These are phyloP conservation scores for Caretta caretta DNA, from an alignment of 2,113 vertebrate species.

Conservation along the genomic window DNA sequence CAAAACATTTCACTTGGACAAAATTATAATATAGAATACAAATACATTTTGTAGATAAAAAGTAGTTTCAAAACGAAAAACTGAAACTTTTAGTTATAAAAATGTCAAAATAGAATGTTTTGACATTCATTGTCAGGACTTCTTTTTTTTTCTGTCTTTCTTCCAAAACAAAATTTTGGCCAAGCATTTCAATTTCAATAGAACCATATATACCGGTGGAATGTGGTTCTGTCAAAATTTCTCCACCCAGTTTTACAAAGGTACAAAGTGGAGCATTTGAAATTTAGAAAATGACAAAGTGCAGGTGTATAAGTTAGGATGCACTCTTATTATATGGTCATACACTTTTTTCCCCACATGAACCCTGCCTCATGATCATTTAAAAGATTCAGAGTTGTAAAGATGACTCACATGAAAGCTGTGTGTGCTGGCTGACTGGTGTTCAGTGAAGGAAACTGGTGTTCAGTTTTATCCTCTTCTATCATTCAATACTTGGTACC, in stretches of 20 bases:
- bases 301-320: background rate
- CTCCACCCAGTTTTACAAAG: background rate
- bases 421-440: background rate
- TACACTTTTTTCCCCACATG: background rate
- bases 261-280: background rate
- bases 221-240: background rate
- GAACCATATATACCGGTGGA: background rate
- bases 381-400: background rate
- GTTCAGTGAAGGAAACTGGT: background rate
- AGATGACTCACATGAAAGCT: background rate
- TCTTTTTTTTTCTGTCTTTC: background rate
- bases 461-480: background rate
- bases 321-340: background rate
- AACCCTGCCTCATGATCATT: background rate
- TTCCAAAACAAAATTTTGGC: background rate
- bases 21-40: background rate
- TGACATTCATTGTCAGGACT: background rate
- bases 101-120: background rate
- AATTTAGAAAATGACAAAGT: background rate
- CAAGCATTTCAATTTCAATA: background rate
- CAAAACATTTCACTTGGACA: background rate
- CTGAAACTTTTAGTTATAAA: background rate
- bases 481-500: background rate
- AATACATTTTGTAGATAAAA: background rate
- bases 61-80: background rate